Evolutionary conservation across 2,888 invertebrate species (phyloP).

Genomic region (Apotomis betuletana): DNA sequence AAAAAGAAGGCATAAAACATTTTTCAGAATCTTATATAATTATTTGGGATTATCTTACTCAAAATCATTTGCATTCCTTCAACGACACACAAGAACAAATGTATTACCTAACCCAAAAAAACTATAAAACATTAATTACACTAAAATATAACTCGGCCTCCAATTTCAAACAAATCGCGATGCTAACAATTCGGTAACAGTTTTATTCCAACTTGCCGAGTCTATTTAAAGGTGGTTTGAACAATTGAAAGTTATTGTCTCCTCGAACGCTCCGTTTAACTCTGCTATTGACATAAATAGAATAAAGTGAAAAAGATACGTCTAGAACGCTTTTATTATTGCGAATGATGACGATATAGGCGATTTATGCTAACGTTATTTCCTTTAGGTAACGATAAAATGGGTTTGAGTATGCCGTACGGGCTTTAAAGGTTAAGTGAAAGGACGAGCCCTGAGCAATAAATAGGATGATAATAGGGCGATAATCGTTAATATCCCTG

Average conservation of each 20-base stretch:
- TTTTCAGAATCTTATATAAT: no score
- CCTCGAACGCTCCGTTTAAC: conserved; percentile 33
- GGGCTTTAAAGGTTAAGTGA: conserved; percentile 31
- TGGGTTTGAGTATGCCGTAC: background rate
- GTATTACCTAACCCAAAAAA: no score
- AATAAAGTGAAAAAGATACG: conserved; percentile 41
- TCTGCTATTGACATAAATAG: conserved; percentile 42
- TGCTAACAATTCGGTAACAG: background rate
- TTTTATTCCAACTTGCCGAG: conserved; percentile 36
- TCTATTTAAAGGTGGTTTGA: conserved; percentile 45
- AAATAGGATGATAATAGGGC: conserved; percentile 6
- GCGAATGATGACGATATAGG: conserved; percentile 26
- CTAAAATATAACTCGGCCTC: background rate
- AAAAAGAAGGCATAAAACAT: no score
- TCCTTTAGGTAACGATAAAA: conserved; percentile 34
- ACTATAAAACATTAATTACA: background rate
- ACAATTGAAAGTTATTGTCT: conserved; percentile 46
- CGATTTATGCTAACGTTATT: conserved; percentile 35
- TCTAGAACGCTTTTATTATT: conserved; percentile 25
- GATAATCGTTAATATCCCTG: conserved; percentile 26
- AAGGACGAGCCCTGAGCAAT: conserved; percentile 21
- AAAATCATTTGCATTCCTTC: no score
- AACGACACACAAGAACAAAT: no score
- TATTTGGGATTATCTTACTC: no score
- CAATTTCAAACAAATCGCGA: background rate